Percentiles rank a stretch among this genome's conserved stretches.
Conservation (phyloP, 2,888 invertebrate species). For the Nycteola revayana region DNA sequence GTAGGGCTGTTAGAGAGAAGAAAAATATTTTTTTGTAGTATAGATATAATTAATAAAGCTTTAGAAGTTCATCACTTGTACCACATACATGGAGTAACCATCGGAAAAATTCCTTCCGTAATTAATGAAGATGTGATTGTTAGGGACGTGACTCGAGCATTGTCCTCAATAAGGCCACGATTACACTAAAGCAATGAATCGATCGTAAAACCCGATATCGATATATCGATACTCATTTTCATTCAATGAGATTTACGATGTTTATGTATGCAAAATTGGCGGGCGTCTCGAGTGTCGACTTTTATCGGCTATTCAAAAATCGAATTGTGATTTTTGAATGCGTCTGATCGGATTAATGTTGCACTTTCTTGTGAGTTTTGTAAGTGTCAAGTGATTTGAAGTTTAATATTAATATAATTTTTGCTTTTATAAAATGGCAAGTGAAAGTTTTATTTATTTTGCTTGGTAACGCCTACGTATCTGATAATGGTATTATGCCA, state of each 20-base stretch:
- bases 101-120: constrained; percentile 63
- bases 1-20: too few species aligned
- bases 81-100: constrained; percentile 39
- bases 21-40: too few species aligned
- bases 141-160: constrained; percentile 46
- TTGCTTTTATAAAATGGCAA: constrained; percentile 17
- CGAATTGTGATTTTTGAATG: constrained; percentile 46
- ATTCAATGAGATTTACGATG: constrained; percentile 75
- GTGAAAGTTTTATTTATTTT: constrained; percentile 16
- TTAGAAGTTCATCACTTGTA: constrained; percentile 28
- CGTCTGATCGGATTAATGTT: constrained; percentile 56
- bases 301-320: constrained; percentile 73
- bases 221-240: constrained; percentile 70
- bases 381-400: constrained; percentile 42
- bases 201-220: constrained; percentile 64
- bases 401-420: constrained; percentile 28
- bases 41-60: too few species aligned
- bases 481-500: constrained; percentile 9
- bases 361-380: constrained; percentile 46
- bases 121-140: constrained; percentile 74
- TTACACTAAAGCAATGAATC: constrained; percentile 58
- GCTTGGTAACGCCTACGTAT: constrained; percentile 7
- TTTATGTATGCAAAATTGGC: constrained; percentile 71
- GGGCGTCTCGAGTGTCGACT: constrained; percentile 66
- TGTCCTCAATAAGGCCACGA: constrained; percentile 58